Base-by-base conservation (phyloP, 2,113 vertebrate genomes). In the Tragelaphus scriptus region DNA sequence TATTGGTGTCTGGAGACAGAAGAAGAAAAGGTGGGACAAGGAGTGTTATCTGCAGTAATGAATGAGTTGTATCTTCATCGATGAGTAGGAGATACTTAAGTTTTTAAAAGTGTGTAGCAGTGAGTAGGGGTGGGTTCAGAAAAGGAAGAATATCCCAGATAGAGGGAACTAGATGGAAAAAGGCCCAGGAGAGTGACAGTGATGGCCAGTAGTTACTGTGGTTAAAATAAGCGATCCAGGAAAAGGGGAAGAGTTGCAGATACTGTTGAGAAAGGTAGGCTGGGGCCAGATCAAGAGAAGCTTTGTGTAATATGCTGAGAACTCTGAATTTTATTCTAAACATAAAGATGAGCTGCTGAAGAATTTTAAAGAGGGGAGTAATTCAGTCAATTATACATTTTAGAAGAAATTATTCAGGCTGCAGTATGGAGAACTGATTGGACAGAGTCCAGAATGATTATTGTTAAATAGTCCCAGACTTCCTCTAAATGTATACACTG, bases 351-450 rank as follows among this genome's bases (percentile, higher is more conserved):
- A 86, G 5, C 7, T 36, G 44, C 13, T 71, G 63, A 81, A 84
- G 23, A 19, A 87, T 91, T 96, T 82, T 10, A 65, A 44, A 55
- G 56, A 97, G 55, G 30, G 36, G 17, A 95, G 23, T 75, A 92
- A 92, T 71, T 86, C 68, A 71, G 61, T 55, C 59, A 93, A 49
- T 87, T 94, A 56, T 36, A 40, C 23, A 91, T 82, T 91, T 87
- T 91, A 91, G 87, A 82, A 93, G 40, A 87, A 63, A 91, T 40
- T 81, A 82, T 56, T 86, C 82, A 90, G 87, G 53, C 47, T 84
- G 75, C 32, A 91, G 15, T 61, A 56, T 49, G 14, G 40, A 90
- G 55, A 75, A 82, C 17, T 91, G 68, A 89, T 85, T 92, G 55
- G 61, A 95, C 47, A 32, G 17, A 86, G 0, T 91, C 58, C 71